These are phyloP conservation scores for Acanthurus tractus DNA, from an alignment of 2,797 vertebrate species.

Conservation along the genomic window DNA sequence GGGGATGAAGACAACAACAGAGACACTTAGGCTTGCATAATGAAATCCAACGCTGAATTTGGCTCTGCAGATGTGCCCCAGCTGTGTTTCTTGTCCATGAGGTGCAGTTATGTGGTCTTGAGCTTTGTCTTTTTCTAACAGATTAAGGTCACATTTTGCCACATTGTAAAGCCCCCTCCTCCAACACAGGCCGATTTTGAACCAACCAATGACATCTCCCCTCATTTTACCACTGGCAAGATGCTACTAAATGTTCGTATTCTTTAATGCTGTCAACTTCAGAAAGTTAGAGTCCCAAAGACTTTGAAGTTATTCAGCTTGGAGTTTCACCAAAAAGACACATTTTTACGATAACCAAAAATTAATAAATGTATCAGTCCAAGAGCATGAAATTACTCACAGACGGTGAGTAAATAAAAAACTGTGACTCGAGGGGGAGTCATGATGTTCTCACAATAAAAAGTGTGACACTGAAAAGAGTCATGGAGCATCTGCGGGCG, in stretches of 20 bases:
- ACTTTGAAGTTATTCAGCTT: background rate
- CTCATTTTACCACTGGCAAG: conserved; percentile 33
- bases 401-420: conserved; percentile 26
- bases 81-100: background rate
- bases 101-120: conserved; percentile 12
- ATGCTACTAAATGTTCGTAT: conserved; percentile 8
- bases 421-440: conserved; percentile 31
- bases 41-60: background rate
- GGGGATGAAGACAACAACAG: background rate
- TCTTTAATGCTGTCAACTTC: background rate
- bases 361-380: conserved; percentile 20
- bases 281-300: conserved; percentile 16
- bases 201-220: conserved; percentile 54
- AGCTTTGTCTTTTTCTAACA: conserved; percentile 26
- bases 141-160: conserved; percentile 49
- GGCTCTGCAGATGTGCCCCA: background rate
- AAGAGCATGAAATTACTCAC: conserved; percentile 39
- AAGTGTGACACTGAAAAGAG: conserved; percentile 60
- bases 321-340: background rate
- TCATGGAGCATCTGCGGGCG: conserved; percentile 54
- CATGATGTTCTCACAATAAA: conserved; percentile 59
- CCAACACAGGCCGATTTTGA: conserved; percentile 42
- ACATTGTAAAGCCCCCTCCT: conserved; percentile 30
- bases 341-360: conserved; percentile 5
- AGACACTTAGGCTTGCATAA: background rate